phyloP scores from a whole-genome alignment of 1,140 invertebrate genomes.

The Palaemon carinicauda region DNA sequence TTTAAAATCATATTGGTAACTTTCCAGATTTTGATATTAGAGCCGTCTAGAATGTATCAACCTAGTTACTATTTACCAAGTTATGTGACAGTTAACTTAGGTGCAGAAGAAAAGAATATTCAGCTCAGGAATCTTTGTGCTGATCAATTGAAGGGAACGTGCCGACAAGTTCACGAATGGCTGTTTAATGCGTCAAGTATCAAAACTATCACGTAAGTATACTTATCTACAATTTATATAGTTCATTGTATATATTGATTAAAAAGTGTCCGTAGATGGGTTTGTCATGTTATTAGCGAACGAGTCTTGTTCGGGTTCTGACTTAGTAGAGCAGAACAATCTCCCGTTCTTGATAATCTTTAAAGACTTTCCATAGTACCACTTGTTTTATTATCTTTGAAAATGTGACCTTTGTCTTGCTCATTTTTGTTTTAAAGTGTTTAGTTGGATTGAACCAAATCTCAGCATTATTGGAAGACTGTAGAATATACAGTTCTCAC shows the following conservation, averaged over 20 bases:
- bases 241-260: neutral
- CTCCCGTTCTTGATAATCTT: too few species aligned
- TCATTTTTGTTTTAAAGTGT: too few species aligned
- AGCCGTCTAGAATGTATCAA: conserved; percentile 91
- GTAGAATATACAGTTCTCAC: too few species aligned
- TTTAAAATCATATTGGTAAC: too few species aligned
- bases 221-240: neutral
- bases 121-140: conserved; percentile 87
- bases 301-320: too few species aligned
- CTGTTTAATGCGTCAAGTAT: conserved; percentile 91
- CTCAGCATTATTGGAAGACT: too few species aligned
- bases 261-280: neutral
- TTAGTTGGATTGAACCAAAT: too few species aligned
- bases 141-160: conserved; percentile 73
- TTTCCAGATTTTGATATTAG: conserved; percentile 82
- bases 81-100: conserved; percentile 93
- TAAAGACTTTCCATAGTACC: too few species aligned
- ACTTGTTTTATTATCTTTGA: too few species aligned
- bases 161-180: conserved; percentile 88
- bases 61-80: conserved; percentile 95
- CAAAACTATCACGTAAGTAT: conserved; percentile 79
- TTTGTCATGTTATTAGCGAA: neutral
- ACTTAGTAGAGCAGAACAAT: too few species aligned
- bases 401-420: too few species aligned
- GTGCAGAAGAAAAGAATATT: conserved; percentile 89